A percentile compares a stretch with the other conserved stretches of the same genome.
Evolutionary conservation across 2,113 vertebrate genomes (phyloP).

Genomic region (Psammodynastes pulverulentus): DNA sequence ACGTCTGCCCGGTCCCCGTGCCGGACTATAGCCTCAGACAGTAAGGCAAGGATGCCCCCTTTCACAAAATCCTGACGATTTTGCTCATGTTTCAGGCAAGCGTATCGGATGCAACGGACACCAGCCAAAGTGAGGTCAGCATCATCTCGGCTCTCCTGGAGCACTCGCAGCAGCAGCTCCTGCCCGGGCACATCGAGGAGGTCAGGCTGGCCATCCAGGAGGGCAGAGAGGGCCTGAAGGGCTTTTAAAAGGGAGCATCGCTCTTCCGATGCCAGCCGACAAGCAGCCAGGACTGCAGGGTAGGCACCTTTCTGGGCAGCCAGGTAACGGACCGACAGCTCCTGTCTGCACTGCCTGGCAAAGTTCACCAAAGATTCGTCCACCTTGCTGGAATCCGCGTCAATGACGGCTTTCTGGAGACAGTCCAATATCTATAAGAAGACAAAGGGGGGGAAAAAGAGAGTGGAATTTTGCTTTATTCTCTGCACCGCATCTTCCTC

Average conservation of each 20-base stretch:
- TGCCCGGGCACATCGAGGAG: constrained; percentile 79
- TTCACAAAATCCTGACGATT: constrained; percentile 87
- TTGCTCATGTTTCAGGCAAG: constrained; percentile 89
- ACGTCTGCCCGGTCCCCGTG: constrained; percentile 66
- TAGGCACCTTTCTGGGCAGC: constrained; percentile 87
- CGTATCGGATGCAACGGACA: constrained; percentile 73
- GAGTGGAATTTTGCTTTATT: not conserved
- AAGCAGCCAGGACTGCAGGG: constrained; percentile 77
- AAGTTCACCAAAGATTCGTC: constrained; percentile 66
- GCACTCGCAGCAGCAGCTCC: constrained; percentile 69
- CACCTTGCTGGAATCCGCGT: constrained; percentile 12
- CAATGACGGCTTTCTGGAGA: constrained; percentile 65
- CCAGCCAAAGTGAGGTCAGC: constrained; percentile 55
- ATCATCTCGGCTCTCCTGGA: constrained; percentile 54
- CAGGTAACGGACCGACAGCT: constrained; percentile 80
- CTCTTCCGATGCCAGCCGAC: constrained; percentile 63
- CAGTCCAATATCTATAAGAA: constrained; percentile 74
- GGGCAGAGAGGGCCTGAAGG: constrained; percentile 68
- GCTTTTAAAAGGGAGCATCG: constrained; percentile 56
- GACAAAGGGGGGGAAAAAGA: rapidly evolving
- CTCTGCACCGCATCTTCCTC: not conserved
- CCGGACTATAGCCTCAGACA: constrained; percentile 67
- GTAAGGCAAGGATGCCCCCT: constrained; percentile 71
- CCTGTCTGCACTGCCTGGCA: constrained; percentile 76
- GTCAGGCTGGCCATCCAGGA: constrained; percentile 90